A percentile compares a stretch with the other conserved stretches of the same genome.
Evolutionary conservation across 2,113 vertebrate species (phyloP).

Genomic region (Pitta sordida): DNA sequence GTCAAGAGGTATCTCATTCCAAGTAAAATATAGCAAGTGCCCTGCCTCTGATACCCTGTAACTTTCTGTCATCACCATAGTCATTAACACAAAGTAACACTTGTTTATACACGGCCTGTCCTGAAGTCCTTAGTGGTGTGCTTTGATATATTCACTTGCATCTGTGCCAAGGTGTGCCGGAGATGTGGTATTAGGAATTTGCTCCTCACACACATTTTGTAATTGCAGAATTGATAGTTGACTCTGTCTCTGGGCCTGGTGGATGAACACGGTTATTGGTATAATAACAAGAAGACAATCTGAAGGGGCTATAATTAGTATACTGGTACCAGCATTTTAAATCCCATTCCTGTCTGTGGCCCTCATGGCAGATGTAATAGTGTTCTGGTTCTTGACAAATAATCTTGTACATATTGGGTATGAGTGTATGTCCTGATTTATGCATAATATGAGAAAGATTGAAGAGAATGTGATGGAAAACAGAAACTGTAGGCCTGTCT

Average conservation of each 20-base stretch:
- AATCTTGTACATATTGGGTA: background rate
- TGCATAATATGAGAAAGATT: background rate
- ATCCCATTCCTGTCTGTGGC: background rate
- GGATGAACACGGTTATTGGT: background rate
- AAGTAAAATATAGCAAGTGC: conserved; percentile 48
- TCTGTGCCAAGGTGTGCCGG: background rate
- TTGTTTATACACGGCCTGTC: background rate
- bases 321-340: background rate
- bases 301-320: background rate
- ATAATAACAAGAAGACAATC: background rate
- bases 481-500: background rate
- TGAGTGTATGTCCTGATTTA: background rate
- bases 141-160: background rate
- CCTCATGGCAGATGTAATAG: background rate
- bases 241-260: background rate
- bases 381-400: background rate
- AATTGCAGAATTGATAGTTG: background rate
- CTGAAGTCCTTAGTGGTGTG: background rate
- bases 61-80: conserved; percentile 35
- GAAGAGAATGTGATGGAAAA: background rate
- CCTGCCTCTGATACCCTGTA: background rate
- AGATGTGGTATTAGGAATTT: background rate
- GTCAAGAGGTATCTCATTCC: conserved; percentile 10
- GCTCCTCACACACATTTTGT: background rate
- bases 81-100: conserved; percentile 43